Evolutionary conservation across 2,113 vertebrate genomes (phyloP), one percentile per base, ranked within the genome.

Genomic region (Pycnonotus jocosus): DNA sequence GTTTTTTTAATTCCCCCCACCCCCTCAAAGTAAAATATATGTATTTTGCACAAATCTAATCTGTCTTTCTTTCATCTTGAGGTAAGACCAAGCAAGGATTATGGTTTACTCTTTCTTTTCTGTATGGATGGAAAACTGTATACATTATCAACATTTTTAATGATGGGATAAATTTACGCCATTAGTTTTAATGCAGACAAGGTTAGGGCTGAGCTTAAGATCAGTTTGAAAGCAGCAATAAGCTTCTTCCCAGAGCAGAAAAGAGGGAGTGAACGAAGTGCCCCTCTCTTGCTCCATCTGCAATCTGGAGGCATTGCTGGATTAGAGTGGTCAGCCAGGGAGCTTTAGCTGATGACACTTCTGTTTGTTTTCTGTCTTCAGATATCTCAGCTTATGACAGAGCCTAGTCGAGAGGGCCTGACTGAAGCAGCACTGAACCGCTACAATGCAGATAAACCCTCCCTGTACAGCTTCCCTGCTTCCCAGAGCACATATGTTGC

Each of bases 301-400:
- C 42, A 38, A 3, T 28, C 21, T 1, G 6, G 60, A 66, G 35
- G 10, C 51, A 33, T 45, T 48, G 42, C 12, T 38, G 60, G 45
- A 62, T 83, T 53, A 69, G 17, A 79, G n/a, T 15, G 45, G 33
- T 69, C 61, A 85, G 42, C 35, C 70, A 40, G 8, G 23, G 71
- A 78, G 51, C 30, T 88, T 27, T 72, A 58, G 69, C 53, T 95
- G 71, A 83, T 94, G 68, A 95, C 11, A 51, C 48, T 62, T 51
- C 4, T 56, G 53, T 0, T 8, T 91, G 23, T 11, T 88, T 92
- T 87, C 64, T 95, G 50, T 95, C 86, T 93, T 91, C 97, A 99
- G 99, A 99, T 99, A 94, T 99, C 99, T 88, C 99, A 99, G 97
- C 97, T 99, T 98, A 98, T 99, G 96, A 98, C 98, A 7, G 99